A percentile compares a stretch with the other conserved stretches of the same genome.
Evolutionary conservation across 1,140 invertebrate genomes (phyloP).

Genomic region (Neodiprion fabricii): DNA sequence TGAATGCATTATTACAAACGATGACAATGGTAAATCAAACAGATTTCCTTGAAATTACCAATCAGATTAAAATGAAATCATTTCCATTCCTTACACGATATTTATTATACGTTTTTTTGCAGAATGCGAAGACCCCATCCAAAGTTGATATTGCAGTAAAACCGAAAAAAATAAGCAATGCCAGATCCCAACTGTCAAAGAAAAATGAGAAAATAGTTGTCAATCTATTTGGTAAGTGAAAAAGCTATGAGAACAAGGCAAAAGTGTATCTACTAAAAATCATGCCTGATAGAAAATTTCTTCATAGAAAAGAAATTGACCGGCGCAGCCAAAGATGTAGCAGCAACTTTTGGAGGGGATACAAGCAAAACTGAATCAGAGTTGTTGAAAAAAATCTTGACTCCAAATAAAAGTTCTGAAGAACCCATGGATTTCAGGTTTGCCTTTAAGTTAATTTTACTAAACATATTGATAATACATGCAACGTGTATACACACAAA

Average conservation of each 20-base stretch:
- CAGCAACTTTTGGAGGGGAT: conserved; percentile 69
- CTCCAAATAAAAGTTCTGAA: conserved; percentile 51
- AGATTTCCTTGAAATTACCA: conserved; percentile 14
- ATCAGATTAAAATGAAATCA: conserved; percentile 1
- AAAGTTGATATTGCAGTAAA: conserved; percentile 28
- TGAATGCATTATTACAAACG: conserved; percentile 30
- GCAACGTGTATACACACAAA: background rate
- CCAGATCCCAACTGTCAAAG: background rate
- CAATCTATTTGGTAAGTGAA: conserved; percentile 17
- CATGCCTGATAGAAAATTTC: conserved; percentile 27
- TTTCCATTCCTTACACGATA: background rate
- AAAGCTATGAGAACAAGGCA: background rate
- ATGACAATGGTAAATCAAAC: conserved; percentile 28
- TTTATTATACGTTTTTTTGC: background rate
- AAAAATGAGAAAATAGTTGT: background rate
- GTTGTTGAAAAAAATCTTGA: conserved; percentile 72
- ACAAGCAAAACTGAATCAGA: conserved; percentile 75
- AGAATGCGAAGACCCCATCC: conserved; percentile 5
- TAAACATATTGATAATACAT: background rate
- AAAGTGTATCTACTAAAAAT: conserved; percentile 4
- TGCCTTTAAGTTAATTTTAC: background rate
- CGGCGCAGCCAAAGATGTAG: conserved; percentile 73
- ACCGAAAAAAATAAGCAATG: conserved; percentile 19
- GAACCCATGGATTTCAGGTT: conserved; percentile 17
- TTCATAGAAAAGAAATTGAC: conserved; percentile 53